Percentiles rank a stretch among this genome's conserved stretches.
Conservation (phyloP, 2,113 vertebrate species). For the Phrynosoma platyrhinos region DNA sequence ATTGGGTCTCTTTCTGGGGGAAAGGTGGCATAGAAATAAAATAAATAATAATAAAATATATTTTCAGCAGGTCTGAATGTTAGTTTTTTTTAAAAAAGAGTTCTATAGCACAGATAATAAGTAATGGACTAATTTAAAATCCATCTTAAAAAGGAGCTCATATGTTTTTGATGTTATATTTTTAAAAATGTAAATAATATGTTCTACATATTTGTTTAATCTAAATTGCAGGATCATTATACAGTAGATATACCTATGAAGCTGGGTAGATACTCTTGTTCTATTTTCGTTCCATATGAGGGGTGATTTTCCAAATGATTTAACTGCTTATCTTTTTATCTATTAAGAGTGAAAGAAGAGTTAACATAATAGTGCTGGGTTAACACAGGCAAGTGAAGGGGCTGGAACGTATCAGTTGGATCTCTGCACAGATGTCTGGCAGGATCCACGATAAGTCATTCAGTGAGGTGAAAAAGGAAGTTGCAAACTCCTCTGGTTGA, state of each 20-base stretch:
- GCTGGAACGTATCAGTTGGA: neutral
- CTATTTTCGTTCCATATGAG: slow-evolving; percentile 27
- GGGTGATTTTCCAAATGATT: slow-evolving; percentile 31
- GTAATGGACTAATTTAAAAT: neutral
- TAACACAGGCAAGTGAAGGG: neutral
- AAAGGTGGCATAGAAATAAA: too few relatives aligned
- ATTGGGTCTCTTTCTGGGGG: too few relatives aligned
- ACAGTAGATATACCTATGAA: neutral
- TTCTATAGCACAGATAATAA: neutral
- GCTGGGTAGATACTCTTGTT: neutral
- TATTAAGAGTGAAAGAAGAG: neutral
- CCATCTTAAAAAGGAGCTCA: neutral
- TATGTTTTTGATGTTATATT: too few relatives aligned
- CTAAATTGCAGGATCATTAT: slow-evolving; percentile 25
- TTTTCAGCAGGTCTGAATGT: neutral
- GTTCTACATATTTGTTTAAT: slow-evolving; percentile 8
- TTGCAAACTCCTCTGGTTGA: neutral
- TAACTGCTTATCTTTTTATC: slow-evolving; percentile 52
- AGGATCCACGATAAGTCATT: neutral
- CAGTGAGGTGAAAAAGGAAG: neutral
- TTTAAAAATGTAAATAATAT: too few relatives aligned
- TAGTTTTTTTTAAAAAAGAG: neutral
- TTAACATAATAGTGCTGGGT: neutral
- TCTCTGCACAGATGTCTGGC: neutral
- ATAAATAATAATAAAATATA: too few relatives aligned